Percentiles rank a stretch among this genome's conserved stretches.
Conservation (phyloP, 2,888 invertebrate genomes). For the Tortricodes alternella region DNA sequence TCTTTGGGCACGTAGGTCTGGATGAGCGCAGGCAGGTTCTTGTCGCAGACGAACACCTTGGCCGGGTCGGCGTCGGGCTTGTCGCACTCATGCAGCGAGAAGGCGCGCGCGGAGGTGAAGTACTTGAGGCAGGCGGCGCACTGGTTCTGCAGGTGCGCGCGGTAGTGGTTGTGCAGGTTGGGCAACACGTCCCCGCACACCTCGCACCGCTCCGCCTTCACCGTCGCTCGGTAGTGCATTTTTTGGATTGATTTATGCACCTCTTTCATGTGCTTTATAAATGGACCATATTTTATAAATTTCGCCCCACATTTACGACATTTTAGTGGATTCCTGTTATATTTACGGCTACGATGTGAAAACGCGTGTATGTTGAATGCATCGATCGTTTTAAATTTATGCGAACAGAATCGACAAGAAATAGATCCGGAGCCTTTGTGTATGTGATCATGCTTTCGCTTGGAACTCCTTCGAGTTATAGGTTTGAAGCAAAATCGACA, state of each 20-base stretch:
- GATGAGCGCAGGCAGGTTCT: slow-evolving; percentile 57
- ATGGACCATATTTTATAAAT: slow-evolving; percentile 73
- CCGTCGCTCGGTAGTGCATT: slow-evolving; percentile 66
- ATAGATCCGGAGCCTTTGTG: slow-evolving; percentile 72
- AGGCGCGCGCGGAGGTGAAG: slow-evolving; percentile 65
- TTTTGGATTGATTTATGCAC: slow-evolving; percentile 68
- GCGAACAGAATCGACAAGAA: slow-evolving; percentile 74
- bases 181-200: slow-evolving; percentile 83
- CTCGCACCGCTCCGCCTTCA: slow-evolving; percentile 81
- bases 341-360: slow-evolving; percentile 74
- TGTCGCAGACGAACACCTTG: slow-evolving; percentile 68
- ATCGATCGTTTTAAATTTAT: slow-evolving; percentile 76
- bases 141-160: slow-evolving; percentile 82
- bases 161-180: slow-evolving; percentile 84
- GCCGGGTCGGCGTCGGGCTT: slow-evolving; percentile 62
- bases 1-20: slow-evolving; percentile 68
- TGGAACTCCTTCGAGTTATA: slow-evolving; percentile 61
- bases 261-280: slow-evolving; percentile 68
- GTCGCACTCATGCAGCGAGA: slow-evolving; percentile 62
- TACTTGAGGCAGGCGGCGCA: slow-evolving; percentile 76
- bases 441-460: slow-evolving; percentile 61
- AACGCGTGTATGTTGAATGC: slow-evolving; percentile 77
- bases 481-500: slow-evolving; percentile 78
- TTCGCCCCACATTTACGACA: slow-evolving; percentile 71
- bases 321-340: slow-evolving; percentile 70